Evolutionary conservation across 1,140 invertebrate genomes (phyloP).

Genomic region (Condylostylus longicornis): DNA sequence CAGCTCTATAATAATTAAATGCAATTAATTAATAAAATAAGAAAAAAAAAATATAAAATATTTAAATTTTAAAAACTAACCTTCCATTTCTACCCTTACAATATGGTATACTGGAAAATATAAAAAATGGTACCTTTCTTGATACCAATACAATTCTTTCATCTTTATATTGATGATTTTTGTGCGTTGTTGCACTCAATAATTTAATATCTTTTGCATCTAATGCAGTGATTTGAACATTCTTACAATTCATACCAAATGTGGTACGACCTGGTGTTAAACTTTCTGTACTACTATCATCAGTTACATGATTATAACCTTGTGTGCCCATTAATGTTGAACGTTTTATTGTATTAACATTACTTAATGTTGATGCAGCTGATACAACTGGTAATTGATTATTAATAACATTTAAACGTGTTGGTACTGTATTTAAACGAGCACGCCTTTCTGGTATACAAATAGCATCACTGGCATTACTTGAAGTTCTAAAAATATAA

Average conservation of each 20-base stretch:
- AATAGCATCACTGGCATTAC: constrained; percentile 25
- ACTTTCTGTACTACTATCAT: constrained; percentile 28
- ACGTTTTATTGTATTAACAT: constrained; percentile 23
- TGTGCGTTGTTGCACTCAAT: constrained; percentile 7
- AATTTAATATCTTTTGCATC: constrained; percentile 47
- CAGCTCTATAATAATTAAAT: constrained; percentile 38
- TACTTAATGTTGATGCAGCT: no score
- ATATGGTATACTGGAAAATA: constrained; percentile 73
- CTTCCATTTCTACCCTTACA: constrained; percentile 47
- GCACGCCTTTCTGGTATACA: constrained; percentile 25
- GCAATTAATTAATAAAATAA: constrained; percentile 2
- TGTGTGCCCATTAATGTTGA: constrained; percentile 22
- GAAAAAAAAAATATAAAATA: background rate
- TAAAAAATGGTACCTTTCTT: constrained; percentile 56
- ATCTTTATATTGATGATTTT: constrained; percentile 35
- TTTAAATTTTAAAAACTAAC: constrained; percentile 33
- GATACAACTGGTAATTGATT: no score
- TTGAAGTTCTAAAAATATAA: constrained; percentile 21
- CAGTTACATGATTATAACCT: constrained; percentile 26
- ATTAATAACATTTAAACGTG: background rate
- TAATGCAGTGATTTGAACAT: constrained; percentile 42
- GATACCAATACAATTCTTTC: constrained; percentile 60
- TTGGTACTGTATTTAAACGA: constrained; percentile 25
- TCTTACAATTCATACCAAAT: constrained; percentile 34
- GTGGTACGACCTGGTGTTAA: constrained; percentile 29